These are phyloP conservation scores for Embidobia sp. DNA, from an alignment of 2,888 invertebrate genomes.

Conservation along the genomic window DNA sequence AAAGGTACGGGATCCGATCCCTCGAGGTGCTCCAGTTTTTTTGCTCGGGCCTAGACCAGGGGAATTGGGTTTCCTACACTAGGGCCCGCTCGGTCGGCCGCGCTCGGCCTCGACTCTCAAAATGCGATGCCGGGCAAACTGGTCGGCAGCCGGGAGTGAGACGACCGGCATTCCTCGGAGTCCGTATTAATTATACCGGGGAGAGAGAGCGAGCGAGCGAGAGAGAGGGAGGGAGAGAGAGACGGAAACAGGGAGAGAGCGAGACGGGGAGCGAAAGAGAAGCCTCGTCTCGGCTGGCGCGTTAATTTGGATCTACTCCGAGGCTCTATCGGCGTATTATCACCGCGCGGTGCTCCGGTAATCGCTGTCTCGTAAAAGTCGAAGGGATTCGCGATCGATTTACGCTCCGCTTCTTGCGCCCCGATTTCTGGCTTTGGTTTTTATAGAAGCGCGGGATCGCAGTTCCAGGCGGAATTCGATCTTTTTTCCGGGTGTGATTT, in stretches of 20 bases:
- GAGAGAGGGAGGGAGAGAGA: slow-evolving; percentile 68
- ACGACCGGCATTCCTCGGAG: slow-evolving; percentile 80
- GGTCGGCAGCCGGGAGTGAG: slow-evolving; percentile 76
- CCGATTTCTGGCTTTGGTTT: not conserved
- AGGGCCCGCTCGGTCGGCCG: slow-evolving; percentile 20
- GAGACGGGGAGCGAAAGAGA: slow-evolving; percentile 72
- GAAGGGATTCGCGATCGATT: slow-evolving; percentile 17
- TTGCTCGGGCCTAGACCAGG: slow-evolving; percentile 57
- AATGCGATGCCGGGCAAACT: slow-evolving; percentile 70
- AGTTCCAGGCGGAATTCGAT: not conserved
- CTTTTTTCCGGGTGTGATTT: not conserved
- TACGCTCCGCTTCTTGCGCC: slow-evolving; percentile 1
- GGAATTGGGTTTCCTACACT: slow-evolving; percentile 64
- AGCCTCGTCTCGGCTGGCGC: slow-evolving; percentile 49
- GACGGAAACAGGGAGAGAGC: slow-evolving; percentile 71
- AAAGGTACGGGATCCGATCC: no score
- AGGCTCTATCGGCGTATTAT: slow-evolving; percentile 53
- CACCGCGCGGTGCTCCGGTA: slow-evolving; percentile 54
- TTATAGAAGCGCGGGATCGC: no score
- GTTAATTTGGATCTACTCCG: slow-evolving; percentile 62
- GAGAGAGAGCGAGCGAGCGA: slow-evolving; percentile 70
- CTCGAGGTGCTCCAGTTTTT: slow-evolving; percentile 65
- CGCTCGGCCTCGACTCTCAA: slow-evolving; percentile 36
- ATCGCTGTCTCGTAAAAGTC: slow-evolving; percentile 48
- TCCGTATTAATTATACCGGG: slow-evolving; percentile 81